phyloP scores from a whole-genome alignment of 2,888 invertebrate species.

The Macrophya annulata region DNA sequence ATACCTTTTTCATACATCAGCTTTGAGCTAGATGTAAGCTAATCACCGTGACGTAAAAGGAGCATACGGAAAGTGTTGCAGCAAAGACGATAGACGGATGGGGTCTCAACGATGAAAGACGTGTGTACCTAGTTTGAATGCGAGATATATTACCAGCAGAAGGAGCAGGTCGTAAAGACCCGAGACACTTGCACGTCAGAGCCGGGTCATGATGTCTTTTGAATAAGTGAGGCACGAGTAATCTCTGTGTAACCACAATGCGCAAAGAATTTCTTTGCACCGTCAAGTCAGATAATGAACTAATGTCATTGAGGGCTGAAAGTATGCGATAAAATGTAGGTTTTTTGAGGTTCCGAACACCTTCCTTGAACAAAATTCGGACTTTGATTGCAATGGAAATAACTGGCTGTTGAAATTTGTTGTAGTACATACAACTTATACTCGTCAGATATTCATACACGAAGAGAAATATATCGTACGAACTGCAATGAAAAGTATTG shows the following conservation, averaged over 20 bases:
- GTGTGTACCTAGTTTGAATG: slow-evolving; percentile 25
- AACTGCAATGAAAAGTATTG: neutral
- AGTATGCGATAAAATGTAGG: slow-evolving; percentile 8
- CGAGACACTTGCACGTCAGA: neutral
- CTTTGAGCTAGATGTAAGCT: slow-evolving; percentile 1
- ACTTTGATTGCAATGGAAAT: neutral
- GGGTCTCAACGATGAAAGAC: slow-evolving; percentile 33
- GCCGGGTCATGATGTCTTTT: slow-evolving; percentile 31
- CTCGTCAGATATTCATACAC: neutral
- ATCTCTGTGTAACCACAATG: slow-evolving; percentile 28
- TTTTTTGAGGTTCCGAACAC: slow-evolving; percentile 28
- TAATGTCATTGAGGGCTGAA: slow-evolving; percentile 20
- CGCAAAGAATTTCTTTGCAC: slow-evolving; percentile 20
- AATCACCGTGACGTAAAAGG: slow-evolving; percentile 41
- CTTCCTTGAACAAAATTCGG: neutral
- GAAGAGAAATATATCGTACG: neutral
- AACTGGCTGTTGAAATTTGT: neutral
- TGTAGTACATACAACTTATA: neutral
- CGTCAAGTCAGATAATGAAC: neutral
- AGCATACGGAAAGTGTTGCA: slow-evolving; percentile 2
- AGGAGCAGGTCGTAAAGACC: neutral
- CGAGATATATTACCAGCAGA: slow-evolving; percentile 3
- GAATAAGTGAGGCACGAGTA: neutral
- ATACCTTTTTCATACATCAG: neutral
- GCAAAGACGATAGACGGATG: neutral